Base-by-base conservation (phyloP, 2,797 vertebrate genomes). In the Anisognathus igniventris region DNA sequence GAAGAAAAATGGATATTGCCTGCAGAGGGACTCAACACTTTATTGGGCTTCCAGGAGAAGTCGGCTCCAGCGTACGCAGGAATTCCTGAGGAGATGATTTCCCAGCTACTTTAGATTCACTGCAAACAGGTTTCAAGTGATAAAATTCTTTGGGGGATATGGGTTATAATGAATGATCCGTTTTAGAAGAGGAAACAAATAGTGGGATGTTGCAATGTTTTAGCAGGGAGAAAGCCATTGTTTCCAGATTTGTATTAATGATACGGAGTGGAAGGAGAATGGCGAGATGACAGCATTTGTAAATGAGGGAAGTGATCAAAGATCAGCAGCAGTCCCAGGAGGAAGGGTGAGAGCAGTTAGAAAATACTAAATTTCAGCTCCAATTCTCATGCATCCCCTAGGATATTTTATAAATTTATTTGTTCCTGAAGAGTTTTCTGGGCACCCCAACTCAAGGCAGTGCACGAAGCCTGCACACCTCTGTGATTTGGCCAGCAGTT, bases 91-190 rank as follows among this genome's bases (percentile, higher is more conserved):
- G 60, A 88, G 92, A 86, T 90, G 82, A 81, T 94, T 95, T 94
- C 27, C 85, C 22, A 31, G 76, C 95, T 96, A 76, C 95, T 95
- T 97, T 91, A 96, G 91, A 96, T 96, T 94, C 93, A 94, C 85
- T 92, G 95, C 94, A 93, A 97, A 96, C 82, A 93, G 76, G 89
- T 95, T 96, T 93, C 88, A 94, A 95, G 90, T 95, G 96, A 96
- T 96, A 95, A 96, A 96, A 96, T 96, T 96, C 96, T 96, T 96
- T 88, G 86, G 96, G 96, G 96, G 82, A 90, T 96, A 91, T 44
- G 93, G 91, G 87, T 86, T 94, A 75, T 94, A 96, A 95, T 92
- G 95, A 96, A 94, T 45, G 92, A 92, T 95, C 87, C 6, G 0
- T 88, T 96, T 96, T 86, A 94, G 92, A 92, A 93, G 67, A 83